These are phyloP conservation scores for Haplochromis burtoni DNA, from an alignment of 2,113 vertebrate genomes.

Conservation along the genomic window DNA sequence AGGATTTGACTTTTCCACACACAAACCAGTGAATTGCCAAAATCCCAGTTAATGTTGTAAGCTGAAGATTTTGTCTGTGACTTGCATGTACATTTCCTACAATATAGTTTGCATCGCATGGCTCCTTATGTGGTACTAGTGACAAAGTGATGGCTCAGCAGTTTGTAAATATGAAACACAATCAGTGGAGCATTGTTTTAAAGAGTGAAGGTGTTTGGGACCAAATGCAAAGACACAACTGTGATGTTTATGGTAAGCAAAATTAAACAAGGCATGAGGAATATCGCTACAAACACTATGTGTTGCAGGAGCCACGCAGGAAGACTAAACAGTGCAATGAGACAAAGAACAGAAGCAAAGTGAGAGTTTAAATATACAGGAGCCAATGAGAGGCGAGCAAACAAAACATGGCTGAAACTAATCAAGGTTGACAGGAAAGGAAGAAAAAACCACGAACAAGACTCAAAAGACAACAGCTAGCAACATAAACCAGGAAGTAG, in stretches of 20 bases:
- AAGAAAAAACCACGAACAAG: fast-evolving
- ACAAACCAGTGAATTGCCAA: not conserved
- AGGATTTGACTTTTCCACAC: not conserved
- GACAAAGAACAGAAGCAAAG: not conserved
- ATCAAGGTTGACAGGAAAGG: fast-evolving
- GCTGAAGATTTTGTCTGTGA: not conserved
- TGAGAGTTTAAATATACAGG: not conserved
- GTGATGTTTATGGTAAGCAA: not conserved
- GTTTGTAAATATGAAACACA: fast-evolving
- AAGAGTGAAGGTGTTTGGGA: fast-evolving
- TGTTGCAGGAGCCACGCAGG: not conserved
- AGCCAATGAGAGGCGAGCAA: not conserved
- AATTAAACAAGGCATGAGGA: not conserved
- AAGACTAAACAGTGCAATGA: not conserved
- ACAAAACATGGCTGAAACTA: fast-evolving
- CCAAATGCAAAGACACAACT: not conserved
- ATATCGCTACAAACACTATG: not conserved
- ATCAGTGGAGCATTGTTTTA: not conserved
- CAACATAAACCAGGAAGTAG: not conserved
- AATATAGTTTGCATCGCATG: not conserved
- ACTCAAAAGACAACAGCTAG: not conserved
- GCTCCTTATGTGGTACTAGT: not conserved
- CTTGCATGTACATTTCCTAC: not conserved
- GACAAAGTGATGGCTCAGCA: not conserved
- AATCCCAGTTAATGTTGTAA: not conserved